Conservation (phyloP, 1,140 invertebrate genomes). For the Lethocerus indicus region DNA sequence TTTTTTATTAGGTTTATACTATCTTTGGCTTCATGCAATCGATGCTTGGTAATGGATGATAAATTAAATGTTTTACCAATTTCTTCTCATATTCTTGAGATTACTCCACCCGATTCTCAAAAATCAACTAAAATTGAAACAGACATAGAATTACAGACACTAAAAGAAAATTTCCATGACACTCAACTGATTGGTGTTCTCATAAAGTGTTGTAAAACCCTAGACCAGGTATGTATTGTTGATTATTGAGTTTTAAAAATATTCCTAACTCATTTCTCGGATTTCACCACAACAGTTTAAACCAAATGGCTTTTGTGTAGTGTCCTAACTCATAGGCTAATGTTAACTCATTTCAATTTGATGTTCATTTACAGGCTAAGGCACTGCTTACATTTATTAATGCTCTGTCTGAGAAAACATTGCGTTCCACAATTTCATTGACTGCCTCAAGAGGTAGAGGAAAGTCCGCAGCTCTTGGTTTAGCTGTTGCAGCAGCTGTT, state of each 20-base stretch:
- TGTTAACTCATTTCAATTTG: conserved; percentile 5
- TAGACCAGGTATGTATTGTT: conserved; percentile 69
- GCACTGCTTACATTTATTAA: conserved; percentile 89
- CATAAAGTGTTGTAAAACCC: conserved; percentile 81
- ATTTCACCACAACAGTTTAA: no score
- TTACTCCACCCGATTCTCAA: conserved; percentile 49
- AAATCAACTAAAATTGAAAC: conserved; percentile 24
- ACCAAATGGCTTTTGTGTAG: no score
- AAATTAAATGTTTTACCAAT: conserved; percentile 81
- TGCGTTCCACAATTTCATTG: conserved; percentile 78
- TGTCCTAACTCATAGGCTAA: no score
- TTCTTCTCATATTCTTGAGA: conserved; percentile 69
- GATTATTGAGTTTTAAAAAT: no score
- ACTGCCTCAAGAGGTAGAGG: conserved; percentile 94
- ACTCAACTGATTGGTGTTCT: conserved; percentile 80
- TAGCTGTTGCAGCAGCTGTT: conserved; percentile 73
- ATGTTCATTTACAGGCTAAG: conserved; percentile 41
- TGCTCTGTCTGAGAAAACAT: conserved; percentile 81
- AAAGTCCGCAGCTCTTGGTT: conserved; percentile 94
- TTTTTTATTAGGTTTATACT: conserved; percentile 58
- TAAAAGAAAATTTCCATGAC: conserved; percentile 67
- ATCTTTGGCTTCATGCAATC: conserved; percentile 71
- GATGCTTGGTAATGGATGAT: conserved; percentile 89
- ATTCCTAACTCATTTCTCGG: no score
- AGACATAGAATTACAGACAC: conserved; percentile 38